phyloP scores from a whole-genome alignment of 2,113 vertebrate genomes.

The Oryctolagus cuniculus region mOryCun1.1 NC_091442.1:20465001-20465500 shows the following conservation, averaged over 20 bases:
- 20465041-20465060: background rate
- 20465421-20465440: background rate
- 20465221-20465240: constrained; percentile 28
- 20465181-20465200: background rate
- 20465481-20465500: background rate
- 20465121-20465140: background rate
- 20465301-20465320: background rate
- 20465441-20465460: background rate
- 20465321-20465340: background rate
- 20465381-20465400: background rate
- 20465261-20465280: background rate
- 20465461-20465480: background rate
- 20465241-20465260: constrained; percentile 36
- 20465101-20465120: background rate
- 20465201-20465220: constrained; percentile 29
- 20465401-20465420: background rate
- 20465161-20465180: constrained; percentile 39
- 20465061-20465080: background rate
- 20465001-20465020: background rate
- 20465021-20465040: background rate
- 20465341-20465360: background rate
- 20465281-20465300: background rate
- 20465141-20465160: background rate
- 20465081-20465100: background rate
- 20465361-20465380: background rate